Base-by-base conservation (phyloP, 2,888 invertebrate species). In the Aphodius sticticus region DNA sequence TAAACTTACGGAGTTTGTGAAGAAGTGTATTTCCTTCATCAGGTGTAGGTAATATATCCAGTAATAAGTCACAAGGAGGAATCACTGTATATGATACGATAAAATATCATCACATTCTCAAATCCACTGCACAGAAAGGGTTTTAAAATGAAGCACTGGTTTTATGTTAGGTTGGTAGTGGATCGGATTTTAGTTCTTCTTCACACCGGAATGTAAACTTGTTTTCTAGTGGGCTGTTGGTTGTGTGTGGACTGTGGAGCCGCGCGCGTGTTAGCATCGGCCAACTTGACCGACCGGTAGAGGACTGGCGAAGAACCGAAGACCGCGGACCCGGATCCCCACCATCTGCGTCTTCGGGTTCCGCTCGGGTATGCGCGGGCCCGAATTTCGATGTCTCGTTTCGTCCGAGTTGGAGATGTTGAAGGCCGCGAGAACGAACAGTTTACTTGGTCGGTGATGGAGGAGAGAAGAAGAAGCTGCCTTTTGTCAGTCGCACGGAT, bases 241-340 rank as follows among this genome's bases (percentile, higher is more conserved):
- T 53, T 7, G 53, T 53, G 53, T 53, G 7, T 12, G 7, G 7
- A 12, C 53, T 53, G 53, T 53, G 12, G 53, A 7, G 12, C 7
- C 53, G 53, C 53, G 53, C 53, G 53, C 53, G 53, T 12, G 53
- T 53, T 26, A 26, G 26, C 26, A 26, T n/a, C 35, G 35, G 35
- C 74, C 53, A 35, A 35, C 35, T 74, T 74, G 35, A 35, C 36
- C 74, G 74, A 37, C 15, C 74, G n/a, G 36, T 37, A 16, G 74
- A 74, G 36, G 74, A 74, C 74, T 74, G 36, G 74, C 74, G 74
- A 74, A 74, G 74, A 74, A n/a, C 35, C 74, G n/a, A 36, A 74
- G 74, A 3, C 74, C 74, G 37, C 35, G 26, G 37, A 15, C 26
- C 35, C n/a, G 26, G n/a, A 15, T 36, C 74, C 74, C 74, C 74